phyloP scores from a whole-genome alignment of 2,113 vertebrate genomes.

The Spea bombifrons region DNA sequence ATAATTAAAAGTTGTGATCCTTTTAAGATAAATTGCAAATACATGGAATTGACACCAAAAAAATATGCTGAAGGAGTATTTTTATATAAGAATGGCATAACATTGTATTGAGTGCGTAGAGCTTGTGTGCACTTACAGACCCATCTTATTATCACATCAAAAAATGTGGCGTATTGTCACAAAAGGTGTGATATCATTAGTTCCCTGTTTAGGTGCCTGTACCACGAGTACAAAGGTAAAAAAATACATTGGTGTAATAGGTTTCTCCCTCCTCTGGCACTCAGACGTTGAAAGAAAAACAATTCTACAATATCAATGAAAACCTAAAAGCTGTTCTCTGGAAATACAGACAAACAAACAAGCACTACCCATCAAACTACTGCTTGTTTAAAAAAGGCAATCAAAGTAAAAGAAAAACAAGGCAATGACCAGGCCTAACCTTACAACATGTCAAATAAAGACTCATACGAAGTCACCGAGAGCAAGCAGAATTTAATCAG shows the following conservation, averaged over 20 bases:
- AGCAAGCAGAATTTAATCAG: constrained; percentile 51
- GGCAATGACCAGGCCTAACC: constrained; percentile 34
- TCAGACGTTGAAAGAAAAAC: background rate
- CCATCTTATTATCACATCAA: background rate
- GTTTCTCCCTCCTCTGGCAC: background rate
- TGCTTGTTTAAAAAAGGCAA: constrained; percentile 45
- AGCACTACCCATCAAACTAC: background rate
- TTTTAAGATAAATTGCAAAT: too few relatives aligned
- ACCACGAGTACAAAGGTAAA: background rate
- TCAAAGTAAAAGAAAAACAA: constrained; percentile 14
- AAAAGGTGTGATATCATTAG: background rate
- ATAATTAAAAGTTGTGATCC: too few relatives aligned
- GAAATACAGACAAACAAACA: constrained; percentile 45
- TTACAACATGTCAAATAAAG: constrained; percentile 43
- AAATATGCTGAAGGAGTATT: too few relatives aligned
- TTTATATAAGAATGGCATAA: too few relatives aligned
- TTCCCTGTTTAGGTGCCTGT: background rate
- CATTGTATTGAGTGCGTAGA: too few relatives aligned
- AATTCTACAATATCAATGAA: background rate
- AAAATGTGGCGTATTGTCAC: background rate
- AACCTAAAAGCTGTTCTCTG: constrained; percentile 5
- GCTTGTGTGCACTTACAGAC: too few relatives aligned
- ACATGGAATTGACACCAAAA: too few relatives aligned
- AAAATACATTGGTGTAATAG: background rate
- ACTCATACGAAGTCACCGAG: constrained; percentile 47